Percentiles rank a stretch among this genome's conserved stretches.
Evolutionary conservation across 1,140 invertebrate species (phyloP).

Genomic region (Magallana ariakensis): DNA sequence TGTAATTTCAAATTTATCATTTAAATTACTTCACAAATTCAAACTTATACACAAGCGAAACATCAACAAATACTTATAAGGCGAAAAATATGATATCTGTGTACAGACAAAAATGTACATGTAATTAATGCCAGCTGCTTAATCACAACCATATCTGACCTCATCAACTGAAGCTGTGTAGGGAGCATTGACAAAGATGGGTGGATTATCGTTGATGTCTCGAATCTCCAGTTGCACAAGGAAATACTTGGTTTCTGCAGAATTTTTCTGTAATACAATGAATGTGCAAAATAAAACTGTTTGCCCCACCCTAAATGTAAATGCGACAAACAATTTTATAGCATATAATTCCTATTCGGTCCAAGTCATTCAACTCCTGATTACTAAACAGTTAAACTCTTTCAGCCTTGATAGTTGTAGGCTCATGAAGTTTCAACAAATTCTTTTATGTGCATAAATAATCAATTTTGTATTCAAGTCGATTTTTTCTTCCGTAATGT

Average conservation of each 20-base stretch:
- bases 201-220: conserved; percentile 64
- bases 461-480: too few relatives aligned
- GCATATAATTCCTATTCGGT: not conserved
- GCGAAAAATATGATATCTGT: not conserved
- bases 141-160: conserved; percentile 39
- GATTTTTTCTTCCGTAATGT: too few relatives aligned
- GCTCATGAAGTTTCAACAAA: too few relatives aligned
- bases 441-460: too few relatives aligned
- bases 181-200: conserved; percentile 49
- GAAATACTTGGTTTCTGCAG: conserved; percentile 6
- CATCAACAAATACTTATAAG: not conserved
- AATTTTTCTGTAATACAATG: conserved; percentile 5
- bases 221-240: conserved; percentile 48
- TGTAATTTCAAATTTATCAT: conserved; percentile 31
- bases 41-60: not conserved
- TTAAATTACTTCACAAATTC: too few relatives aligned
- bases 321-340: not conserved
- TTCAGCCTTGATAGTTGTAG: too few relatives aligned
- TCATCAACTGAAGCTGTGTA: conserved; percentile 60
- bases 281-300: not conserved
- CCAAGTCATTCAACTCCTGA: too few relatives aligned
- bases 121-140: too few relatives aligned
- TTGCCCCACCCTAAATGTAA: too few relatives aligned
- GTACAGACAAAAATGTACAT: too few relatives aligned
- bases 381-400: too few relatives aligned